phyloP scores from a whole-genome alignment of 2,888 invertebrate species.

The Aphodius sticticus region DNA sequence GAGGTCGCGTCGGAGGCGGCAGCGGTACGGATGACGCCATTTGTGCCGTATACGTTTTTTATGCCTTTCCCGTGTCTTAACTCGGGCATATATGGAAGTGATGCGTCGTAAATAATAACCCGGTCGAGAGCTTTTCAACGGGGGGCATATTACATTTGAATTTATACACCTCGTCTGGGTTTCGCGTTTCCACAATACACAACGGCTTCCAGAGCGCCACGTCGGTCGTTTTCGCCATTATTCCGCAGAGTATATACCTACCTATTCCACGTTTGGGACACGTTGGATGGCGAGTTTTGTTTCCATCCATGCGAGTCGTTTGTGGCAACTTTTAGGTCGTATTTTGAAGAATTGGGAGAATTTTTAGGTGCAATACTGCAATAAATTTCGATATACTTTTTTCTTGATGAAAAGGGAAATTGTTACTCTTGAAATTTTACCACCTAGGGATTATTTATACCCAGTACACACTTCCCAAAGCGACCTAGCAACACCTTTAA shows the following conservation, averaged over 20 bases:
- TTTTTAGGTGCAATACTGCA: no score
- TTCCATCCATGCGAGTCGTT: no score
- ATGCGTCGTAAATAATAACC: slow-evolving; percentile 19
- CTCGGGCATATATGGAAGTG: slow-evolving; percentile 11
- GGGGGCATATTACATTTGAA: slow-evolving; percentile 24
- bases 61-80: not conserved
- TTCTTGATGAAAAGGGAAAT: no score
- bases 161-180: slow-evolving; percentile 20
- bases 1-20: not conserved
- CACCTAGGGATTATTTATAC: no score
- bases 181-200: not conserved
- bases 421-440: no score
- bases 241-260: not conserved
- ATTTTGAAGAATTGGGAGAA: no score
- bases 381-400: no score
- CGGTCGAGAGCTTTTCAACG: slow-evolving; percentile 23
- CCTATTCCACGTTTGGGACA: no score
- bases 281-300: no score
- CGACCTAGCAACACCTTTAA: no score
- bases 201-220: not conserved
- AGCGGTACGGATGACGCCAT: not conserved
- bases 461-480: no score
- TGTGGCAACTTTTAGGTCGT: no score
- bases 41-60: not conserved
- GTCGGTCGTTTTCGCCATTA: not conserved